Evolutionary conservation across 2,113 vertebrate genomes (phyloP).

Genomic region (Campylorhamphus procurvoides): DNA sequence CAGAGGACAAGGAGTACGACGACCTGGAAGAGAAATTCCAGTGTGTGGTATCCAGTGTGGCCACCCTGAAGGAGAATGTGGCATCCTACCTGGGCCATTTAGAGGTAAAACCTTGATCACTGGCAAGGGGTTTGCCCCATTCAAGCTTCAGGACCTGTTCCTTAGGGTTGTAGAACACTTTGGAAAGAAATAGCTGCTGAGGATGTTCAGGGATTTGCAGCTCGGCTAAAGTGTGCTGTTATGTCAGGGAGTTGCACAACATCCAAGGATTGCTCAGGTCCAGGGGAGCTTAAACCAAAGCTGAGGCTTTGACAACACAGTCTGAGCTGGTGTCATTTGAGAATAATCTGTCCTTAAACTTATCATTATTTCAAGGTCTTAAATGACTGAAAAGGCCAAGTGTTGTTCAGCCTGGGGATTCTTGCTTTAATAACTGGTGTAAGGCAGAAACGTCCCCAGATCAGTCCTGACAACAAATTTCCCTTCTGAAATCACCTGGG

Average conservation of each 20-base stretch:
- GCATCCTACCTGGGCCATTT: constrained; percentile 80
- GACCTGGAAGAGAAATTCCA: constrained; percentile 85
- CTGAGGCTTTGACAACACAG: not conserved
- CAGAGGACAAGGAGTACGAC: constrained; percentile 89
- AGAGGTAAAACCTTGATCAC: constrained; percentile 74
- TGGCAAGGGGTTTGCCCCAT: not conserved
- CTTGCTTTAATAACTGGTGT: not conserved
- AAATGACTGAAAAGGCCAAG: not conserved
- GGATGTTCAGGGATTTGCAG: not conserved
- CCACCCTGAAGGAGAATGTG: constrained; percentile 82
- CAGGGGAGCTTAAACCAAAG: not conserved
- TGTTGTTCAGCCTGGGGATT: not conserved
- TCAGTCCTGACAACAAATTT: not conserved
- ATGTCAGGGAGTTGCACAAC: not conserved
- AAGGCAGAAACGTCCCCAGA: not conserved
- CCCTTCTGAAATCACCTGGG: not conserved
- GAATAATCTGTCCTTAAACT: not conserved
- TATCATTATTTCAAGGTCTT: not conserved
- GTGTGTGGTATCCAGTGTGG: constrained; percentile 80
- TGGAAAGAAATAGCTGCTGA: not conserved
- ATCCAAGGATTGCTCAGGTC: not conserved
- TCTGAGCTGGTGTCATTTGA: not conserved
- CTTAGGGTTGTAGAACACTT: not conserved
- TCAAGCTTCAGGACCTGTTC: not conserved
- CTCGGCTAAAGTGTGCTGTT: not conserved